Evolutionary conservation across 2,888 invertebrate genomes (phyloP).

Genomic region (Epirrhoe alternata): DNA sequence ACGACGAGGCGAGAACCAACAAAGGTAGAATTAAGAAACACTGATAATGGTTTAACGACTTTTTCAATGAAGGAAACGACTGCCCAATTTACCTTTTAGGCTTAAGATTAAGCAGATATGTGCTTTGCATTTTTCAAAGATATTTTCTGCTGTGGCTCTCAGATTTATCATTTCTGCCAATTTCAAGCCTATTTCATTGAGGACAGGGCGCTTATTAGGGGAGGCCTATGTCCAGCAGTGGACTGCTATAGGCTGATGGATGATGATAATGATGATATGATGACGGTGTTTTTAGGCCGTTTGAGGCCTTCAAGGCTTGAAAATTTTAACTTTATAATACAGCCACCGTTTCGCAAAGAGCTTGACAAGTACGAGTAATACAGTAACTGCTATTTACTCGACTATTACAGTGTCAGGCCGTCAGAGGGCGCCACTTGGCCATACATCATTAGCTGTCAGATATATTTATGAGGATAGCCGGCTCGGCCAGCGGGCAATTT

Average conservation of each 20-base stretch:
- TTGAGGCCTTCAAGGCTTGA: too few relatives aligned
- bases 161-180: not conserved
- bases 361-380: conserved; percentile 13
- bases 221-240: too few relatives aligned
- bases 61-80: conserved; percentile 34
- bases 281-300: too few relatives aligned
- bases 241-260: too few relatives aligned
- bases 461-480: conserved; percentile 48
- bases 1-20: conserved; percentile 42
- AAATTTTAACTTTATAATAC: not conserved
- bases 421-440: conserved; percentile 31
- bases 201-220: too few relatives aligned
- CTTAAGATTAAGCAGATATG: conserved; percentile 10
- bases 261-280: too few relatives aligned
- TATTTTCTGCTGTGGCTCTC: not conserved
- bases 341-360: not conserved
- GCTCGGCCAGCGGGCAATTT: conserved; percentile 46
- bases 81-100: conserved; percentile 18
- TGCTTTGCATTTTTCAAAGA: not conserved
- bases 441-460: conserved; percentile 54
- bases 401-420: conserved; percentile 28
- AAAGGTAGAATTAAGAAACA: conserved; percentile 30
- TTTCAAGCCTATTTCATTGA: too few relatives aligned
- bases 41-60: conserved; percentile 38
- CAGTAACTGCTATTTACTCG: conserved; percentile 24